phyloP scores from a whole-genome alignment of 2,113 vertebrate species.

The Sciurus niger region DNA sequence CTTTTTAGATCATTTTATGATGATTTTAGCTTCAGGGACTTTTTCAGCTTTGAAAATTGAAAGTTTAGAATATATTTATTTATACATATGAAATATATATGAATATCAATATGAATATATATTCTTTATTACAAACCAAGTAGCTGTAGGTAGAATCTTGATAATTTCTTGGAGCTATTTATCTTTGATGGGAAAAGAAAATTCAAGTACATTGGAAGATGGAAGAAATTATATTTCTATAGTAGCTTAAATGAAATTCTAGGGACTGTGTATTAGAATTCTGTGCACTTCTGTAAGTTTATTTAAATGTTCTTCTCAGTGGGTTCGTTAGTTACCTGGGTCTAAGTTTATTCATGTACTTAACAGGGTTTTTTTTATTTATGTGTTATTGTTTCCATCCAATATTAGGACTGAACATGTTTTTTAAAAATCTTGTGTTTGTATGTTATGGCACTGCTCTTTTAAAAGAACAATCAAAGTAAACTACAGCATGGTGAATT shows the following conservation, averaged over 20 bases:
- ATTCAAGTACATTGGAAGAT: background rate
- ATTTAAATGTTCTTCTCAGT: slow-evolving; percentile 3
- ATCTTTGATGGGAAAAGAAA: background rate
- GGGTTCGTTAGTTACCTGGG: background rate
- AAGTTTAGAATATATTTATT: background rate
- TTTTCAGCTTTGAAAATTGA: slow-evolving; percentile 33
- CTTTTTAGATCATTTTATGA: slow-evolving; percentile 60
- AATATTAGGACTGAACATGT: background rate
- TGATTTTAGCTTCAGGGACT: slow-evolving; percentile 57
- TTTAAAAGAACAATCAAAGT: slow-evolving; percentile 59
- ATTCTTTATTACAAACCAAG: background rate
- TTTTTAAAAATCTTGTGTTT: slow-evolving; percentile 63
- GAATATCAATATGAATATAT: background rate
- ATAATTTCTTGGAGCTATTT: background rate
- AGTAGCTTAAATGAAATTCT: slow-evolving; percentile 48
- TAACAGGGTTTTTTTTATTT: background rate
- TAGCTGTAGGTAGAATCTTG: background rate
- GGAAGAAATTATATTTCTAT: background rate
- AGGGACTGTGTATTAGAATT: background rate
- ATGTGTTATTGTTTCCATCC: slow-evolving; percentile 49
- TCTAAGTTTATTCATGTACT: slow-evolving; percentile 51
- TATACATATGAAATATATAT: too few relatives aligned
- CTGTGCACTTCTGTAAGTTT: slow-evolving; percentile 40
- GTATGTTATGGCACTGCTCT: background rate
- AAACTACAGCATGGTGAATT: slow-evolving; percentile 21